Evolutionary conservation across 1,140 invertebrate species (phyloP), one percentile per base, ranked within the genome.

Genomic region (Atta texana): DNA sequence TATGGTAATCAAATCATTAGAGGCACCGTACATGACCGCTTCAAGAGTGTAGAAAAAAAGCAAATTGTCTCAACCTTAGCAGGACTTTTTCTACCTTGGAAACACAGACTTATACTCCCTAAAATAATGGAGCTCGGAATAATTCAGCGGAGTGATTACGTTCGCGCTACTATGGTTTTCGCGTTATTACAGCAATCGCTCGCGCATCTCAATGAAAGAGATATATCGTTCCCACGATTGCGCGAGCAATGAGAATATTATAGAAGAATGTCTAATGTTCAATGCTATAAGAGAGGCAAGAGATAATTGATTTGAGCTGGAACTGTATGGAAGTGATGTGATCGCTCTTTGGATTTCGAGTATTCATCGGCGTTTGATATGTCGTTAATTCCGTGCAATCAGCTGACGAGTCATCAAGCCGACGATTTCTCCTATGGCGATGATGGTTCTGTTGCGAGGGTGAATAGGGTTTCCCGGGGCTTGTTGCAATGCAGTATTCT

Each of bases 71-170:
- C 57, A 55, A 84, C 44, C 34, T 84, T 49, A 74, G 53, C n/a
- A 14, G 44, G 39, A 8, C 51, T 61, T 59, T 61, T 59, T 61
- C 53, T 57, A 31, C 68, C 68, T 74, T 31, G 24, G 24, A 2
- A 44, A 80, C 78, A 59, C 14, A 5, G 10, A 59, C 21, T 31
- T 14, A 14, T 84, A 84, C 80, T 84, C 34, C 69, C 80, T 61
- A 75, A 82, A 84, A 84, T 84, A 75, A 84, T 75, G 69, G 55
- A 49, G 55, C 80, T 63, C 39, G 55, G 24, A 84, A 84, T 84
- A 84, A 84, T 84, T 84, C 80, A 84, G n/a, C 44, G 80, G 14
- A 34, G 57, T 57, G 69, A 84, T 84, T 84, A 84, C 80, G 39
- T 63, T 84, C 39, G 80, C 55, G 69, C 69, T 84, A 74, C 68